Evolutionary conservation across 2,888 invertebrate species (phyloP).

Genomic region (Malthinus seriepunctatus): DNA sequence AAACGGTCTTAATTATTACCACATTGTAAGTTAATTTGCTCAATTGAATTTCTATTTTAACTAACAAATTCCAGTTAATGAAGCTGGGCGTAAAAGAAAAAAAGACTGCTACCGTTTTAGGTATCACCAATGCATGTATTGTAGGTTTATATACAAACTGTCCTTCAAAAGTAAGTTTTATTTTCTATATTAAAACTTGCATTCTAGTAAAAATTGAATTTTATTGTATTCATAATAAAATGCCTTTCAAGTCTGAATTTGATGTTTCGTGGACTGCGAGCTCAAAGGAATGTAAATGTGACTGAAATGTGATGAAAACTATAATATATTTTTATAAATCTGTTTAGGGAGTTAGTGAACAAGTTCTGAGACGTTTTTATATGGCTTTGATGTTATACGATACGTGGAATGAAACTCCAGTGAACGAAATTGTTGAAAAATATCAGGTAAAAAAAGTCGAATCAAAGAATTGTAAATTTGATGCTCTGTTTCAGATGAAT

Average conservation of each 20-base stretch:
- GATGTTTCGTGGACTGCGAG: no score
- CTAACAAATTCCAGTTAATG: slow-evolving; percentile 7
- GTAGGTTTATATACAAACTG: slow-evolving; percentile 70
- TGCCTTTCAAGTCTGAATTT: no score
- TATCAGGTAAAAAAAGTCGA: slow-evolving; percentile 53
- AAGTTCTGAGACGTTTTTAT: slow-evolving; percentile 78
- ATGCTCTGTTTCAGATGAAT: slow-evolving; percentile 54
- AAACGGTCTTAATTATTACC: slow-evolving; percentile 60
- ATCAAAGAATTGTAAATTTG: not conserved
- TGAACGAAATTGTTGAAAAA: slow-evolving; percentile 71
- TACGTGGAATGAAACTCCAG: slow-evolving; percentile 69
- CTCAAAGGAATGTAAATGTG: not conserved
- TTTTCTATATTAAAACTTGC: no score
- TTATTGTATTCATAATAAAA: no score
- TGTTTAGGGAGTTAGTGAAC: slow-evolving; percentile 62
- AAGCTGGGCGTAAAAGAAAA: slow-evolving; percentile 61
- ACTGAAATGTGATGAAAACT: no score
- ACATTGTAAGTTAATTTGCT: slow-evolving; percentile 57
- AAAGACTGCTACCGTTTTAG: slow-evolving; percentile 72
- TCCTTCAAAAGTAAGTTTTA: slow-evolving; percentile 59
- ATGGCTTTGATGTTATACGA: slow-evolving; percentile 84
- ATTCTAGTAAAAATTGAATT: no score
- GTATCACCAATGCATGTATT: slow-evolving; percentile 76
- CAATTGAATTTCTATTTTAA: not conserved
- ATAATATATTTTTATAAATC: slow-evolving; percentile 10